These are phyloP conservation scores for Uria lomvia DNA, from an alignment of 2,113 vertebrate species.

Conservation along the genomic window DNA sequence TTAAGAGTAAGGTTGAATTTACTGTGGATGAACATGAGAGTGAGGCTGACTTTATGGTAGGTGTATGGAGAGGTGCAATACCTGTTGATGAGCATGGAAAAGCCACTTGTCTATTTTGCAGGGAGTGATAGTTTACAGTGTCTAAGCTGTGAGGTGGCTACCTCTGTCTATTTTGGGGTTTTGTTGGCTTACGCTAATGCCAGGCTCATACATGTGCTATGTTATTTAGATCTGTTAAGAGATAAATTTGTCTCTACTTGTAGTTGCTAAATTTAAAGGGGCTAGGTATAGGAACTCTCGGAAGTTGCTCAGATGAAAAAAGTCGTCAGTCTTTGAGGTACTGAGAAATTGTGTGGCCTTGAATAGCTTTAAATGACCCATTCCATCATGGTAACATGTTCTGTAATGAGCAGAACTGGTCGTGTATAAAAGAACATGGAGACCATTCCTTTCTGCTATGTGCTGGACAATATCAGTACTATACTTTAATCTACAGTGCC, in stretches of 20 bases:
- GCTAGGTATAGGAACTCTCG: slow-evolving; percentile 21
- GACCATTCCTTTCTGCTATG: background rate
- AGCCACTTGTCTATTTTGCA: background rate
- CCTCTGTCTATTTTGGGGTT: background rate
- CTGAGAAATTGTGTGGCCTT: background rate
- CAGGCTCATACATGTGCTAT: background rate
- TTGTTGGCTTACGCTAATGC: slow-evolving; percentile 19
- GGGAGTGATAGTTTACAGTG: background rate
- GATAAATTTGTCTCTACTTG: slow-evolving; percentile 24
- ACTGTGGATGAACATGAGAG: background rate
- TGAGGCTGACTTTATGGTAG: background rate
- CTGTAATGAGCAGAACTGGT: background rate
- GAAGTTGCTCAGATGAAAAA: slow-evolving; percentile 27
- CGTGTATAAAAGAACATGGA: background rate
- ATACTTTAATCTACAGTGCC: background rate
- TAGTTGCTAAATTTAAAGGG: slow-evolving; percentile 54
- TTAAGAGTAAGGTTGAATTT: background rate
- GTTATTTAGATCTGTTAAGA: slow-evolving; percentile 42
- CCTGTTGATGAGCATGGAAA: background rate
- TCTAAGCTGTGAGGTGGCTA: background rate
- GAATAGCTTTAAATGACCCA: background rate
- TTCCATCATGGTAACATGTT: background rate
- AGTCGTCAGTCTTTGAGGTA: background rate
- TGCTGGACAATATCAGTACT: background rate
- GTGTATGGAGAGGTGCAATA: background rate